A percentile compares a stretch with the other conserved stretches of the same genome.
These are phyloP conservation scores for Apomyelois bistriatella DNA, from an alignment of 2,888 invertebrate genomes.

Conservation along the genomic window DNA sequence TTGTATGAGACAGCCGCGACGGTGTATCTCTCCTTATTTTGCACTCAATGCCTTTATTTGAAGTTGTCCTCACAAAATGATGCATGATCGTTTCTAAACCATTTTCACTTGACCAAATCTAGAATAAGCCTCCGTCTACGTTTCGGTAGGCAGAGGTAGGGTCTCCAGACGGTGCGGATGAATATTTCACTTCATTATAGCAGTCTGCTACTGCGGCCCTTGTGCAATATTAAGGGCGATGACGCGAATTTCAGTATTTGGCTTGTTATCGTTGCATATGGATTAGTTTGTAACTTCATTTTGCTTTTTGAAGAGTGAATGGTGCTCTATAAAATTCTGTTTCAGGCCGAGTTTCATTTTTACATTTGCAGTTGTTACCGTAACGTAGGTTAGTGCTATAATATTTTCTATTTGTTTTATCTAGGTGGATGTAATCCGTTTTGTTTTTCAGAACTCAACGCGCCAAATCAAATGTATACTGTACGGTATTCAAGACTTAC, in stretches of 20 bases:
- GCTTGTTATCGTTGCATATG: slow-evolving; percentile 10
- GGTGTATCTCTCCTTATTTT: too few species aligned
- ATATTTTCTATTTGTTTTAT: too few species aligned
- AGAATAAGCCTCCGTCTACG: slow-evolving; percentile 39
- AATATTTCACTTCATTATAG: slow-evolving; percentile 77
- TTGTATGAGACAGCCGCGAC: too few species aligned
- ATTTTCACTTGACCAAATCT: not conserved
- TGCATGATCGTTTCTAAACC: not conserved
- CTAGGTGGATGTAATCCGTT: too few species aligned
- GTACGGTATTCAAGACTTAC: too few species aligned
- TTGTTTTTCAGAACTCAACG: too few species aligned
- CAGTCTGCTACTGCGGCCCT: slow-evolving; percentile 51
- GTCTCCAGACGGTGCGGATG: slow-evolving; percentile 70
- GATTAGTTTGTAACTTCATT: slow-evolving; percentile 6
- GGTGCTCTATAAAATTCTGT: not conserved
- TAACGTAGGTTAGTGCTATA: too few species aligned
- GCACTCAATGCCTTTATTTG: too few species aligned
- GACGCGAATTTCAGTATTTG: slow-evolving; percentile 26
- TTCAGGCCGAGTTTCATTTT: not conserved
- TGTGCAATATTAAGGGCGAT: slow-evolving; percentile 51
- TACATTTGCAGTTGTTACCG: not conserved
- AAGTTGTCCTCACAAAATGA: too few species aligned
- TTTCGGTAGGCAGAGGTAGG: slow-evolving; percentile 45
- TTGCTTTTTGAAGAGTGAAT: not conserved
- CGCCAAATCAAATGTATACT: too few species aligned